Conservation (phyloP, 2,113 vertebrate species). For the Ceratotherium simum region DNA sequence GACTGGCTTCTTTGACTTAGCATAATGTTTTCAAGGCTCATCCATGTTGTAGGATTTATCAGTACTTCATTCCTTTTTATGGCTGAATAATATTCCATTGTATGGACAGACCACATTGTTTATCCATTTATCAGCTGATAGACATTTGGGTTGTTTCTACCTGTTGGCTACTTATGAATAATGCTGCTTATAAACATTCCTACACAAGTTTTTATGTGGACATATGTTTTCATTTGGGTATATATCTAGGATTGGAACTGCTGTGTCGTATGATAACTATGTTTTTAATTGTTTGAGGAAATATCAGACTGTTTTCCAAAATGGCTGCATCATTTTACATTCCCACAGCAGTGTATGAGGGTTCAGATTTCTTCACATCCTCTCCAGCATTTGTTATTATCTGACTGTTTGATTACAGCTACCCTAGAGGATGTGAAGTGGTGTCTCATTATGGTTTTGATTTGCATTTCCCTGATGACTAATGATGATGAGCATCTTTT, state of each 20-base stretch:
- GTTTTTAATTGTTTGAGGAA: background rate
- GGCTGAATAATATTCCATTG: too few relatives aligned
- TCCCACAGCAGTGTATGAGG: fast-evolving
- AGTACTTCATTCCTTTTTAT: fast-evolving
- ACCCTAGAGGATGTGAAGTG: too few relatives aligned
- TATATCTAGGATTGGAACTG: background rate
- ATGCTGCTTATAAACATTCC: background rate
- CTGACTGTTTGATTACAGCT: background rate
- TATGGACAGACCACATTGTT: fast-evolving
- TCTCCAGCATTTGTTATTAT: background rate
- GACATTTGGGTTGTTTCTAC: background rate
- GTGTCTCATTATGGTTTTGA: background rate
- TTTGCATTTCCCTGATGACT: background rate
- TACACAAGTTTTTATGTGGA: too few relatives aligned
- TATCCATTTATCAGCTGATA: fast-evolving
- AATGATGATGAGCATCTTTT: background rate
- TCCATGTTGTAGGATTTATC: fast-evolving
- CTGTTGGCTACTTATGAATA: background rate
- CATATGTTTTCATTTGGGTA: background rate
- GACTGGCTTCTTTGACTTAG: background rate
- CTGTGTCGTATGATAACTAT: background rate
- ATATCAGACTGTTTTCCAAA: background rate
- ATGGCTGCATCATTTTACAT: background rate
- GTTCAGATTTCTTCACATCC: background rate
- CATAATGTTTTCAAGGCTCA: background rate